phyloP scores from a whole-genome alignment of 2,888 invertebrate genomes.

The Acanthosoma haemorrhoidale region DNA sequence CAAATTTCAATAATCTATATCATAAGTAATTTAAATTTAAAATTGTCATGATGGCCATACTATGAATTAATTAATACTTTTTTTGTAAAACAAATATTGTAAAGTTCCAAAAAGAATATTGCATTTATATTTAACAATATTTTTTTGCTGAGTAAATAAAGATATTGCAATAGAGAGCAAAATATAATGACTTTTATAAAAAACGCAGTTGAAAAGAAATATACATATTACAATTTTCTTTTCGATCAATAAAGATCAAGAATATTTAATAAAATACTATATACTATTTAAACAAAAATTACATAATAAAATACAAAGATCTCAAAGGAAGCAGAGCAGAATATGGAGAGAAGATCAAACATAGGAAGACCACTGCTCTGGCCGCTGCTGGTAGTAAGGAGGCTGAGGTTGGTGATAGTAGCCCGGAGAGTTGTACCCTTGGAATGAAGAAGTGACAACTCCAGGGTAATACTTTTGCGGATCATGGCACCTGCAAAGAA shows the following conservation, averaged over 20 bases:
- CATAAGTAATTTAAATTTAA: too few species aligned
- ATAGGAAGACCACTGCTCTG: background rate
- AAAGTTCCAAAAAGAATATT: too few species aligned
- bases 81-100: too few species aligned
- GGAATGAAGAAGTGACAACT: background rate
- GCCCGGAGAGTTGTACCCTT: background rate
- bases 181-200: background rate
- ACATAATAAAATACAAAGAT: background rate
- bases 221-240: background rate
- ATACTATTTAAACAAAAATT: background rate
- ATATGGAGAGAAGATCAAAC: background rate
- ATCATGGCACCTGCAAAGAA: constrained; percentile 1
- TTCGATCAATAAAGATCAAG: background rate
- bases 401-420: background rate
- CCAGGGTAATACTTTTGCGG: background rate
- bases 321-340: background rate
- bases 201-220: background rate
- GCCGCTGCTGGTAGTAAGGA: background rate
- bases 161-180: constrained; percentile 11
- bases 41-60: too few species aligned
- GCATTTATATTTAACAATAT: too few species aligned
- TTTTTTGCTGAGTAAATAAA: too few species aligned
- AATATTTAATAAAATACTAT: background rate
- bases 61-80: too few species aligned
- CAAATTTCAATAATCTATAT: too few species aligned